Percentiles rank a stretch among this genome's conserved stretches.
phyloP scores from a whole-genome alignment of 2,888 invertebrate species.

The Dasypogon diadema region DNA sequence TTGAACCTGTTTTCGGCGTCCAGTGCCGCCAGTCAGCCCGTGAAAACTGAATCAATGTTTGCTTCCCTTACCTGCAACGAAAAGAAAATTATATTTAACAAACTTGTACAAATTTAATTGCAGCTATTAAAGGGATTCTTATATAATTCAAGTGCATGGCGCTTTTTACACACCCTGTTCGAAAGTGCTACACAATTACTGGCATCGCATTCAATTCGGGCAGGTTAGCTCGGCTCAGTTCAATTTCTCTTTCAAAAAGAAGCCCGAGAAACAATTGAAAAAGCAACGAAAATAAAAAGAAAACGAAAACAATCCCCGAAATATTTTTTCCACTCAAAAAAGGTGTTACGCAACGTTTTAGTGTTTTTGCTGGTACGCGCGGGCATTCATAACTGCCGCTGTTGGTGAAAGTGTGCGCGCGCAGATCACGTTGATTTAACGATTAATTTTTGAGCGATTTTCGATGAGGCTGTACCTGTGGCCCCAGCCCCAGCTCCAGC shows the following conservation, averaged over 20 bases:
- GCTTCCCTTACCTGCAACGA: constrained; percentile 24
- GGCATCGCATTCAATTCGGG: background rate
- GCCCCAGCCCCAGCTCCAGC: too few relatives aligned
- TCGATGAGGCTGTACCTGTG: too few relatives aligned
- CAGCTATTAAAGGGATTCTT: constrained; percentile 9
- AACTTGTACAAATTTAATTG: constrained; percentile 35
- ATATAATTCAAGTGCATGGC: background rate
- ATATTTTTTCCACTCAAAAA: constrained; percentile 22
- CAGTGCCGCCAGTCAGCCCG: background rate
- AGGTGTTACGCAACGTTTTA: constrained; percentile 32
- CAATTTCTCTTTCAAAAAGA: constrained; percentile 17
- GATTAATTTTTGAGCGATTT: background rate
- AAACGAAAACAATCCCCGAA: constrained; percentile 38
- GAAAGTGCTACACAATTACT: constrained; percentile 23
- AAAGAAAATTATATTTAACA: constrained; percentile 7
- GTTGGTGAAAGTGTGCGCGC: constrained; percentile 49
- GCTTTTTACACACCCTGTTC: background rate
- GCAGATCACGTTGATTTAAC: constrained; percentile 5
- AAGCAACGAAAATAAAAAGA: constrained; percentile 24
- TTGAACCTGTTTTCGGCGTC: too few relatives aligned
- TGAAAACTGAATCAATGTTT: background rate
- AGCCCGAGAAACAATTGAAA: constrained; percentile 28
- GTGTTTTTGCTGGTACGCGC: constrained; percentile 14
- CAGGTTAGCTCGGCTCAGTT: background rate
- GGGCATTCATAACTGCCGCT: background rate